Evolutionary conservation across 2,888 invertebrate species (phyloP), one percentile per base, ranked within the genome.

Genomic region (Eristalis arbustorum): DNA sequence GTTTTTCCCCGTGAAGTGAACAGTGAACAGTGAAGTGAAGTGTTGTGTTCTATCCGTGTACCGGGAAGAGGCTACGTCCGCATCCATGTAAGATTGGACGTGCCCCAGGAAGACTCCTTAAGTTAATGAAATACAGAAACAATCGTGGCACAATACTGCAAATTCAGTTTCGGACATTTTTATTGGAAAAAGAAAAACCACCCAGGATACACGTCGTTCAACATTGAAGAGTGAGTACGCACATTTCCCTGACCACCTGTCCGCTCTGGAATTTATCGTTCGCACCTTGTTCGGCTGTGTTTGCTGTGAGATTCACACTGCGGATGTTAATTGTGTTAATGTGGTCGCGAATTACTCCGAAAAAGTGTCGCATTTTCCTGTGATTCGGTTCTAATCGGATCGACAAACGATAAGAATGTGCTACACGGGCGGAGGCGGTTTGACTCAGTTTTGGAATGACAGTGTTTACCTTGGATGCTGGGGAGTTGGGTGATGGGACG

Each of bases 101-200:
- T 37, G 69, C 40, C 3, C 14, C 56, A 25, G 63, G 72, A 49
- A 40, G 56, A 49, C 49, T 34, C 25, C 59, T 56, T 62, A 89
- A 89, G 90, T 92, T 92, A 91, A 93, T 93, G 93, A 93, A 92
- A 93, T 93, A 93, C 89, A 91, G 90, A 91, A 93, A 91, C 88
- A 92, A 92, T 89, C 92, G 91, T 82, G 93, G 93, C 73, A 90
- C 90, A 81, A 92, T 93, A 88, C 89, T 93, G 59, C 93, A 93
- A 90, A 91, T 93, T 88, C 93, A 93, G 88, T 93, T 92, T 88
- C 91, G 93, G 89, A 93, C 93, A 90, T 92, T 93, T 89, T 90
- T 93, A 89, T 85, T 89, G 84, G 68, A 56, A 66, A 84, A 18
- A 31, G 56, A 63, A 63, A 34, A 31, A 31, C 1, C 6, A 37